Conservation (phyloP, 2,888 invertebrate species). For the Kryphioiulus occultus region DNA sequence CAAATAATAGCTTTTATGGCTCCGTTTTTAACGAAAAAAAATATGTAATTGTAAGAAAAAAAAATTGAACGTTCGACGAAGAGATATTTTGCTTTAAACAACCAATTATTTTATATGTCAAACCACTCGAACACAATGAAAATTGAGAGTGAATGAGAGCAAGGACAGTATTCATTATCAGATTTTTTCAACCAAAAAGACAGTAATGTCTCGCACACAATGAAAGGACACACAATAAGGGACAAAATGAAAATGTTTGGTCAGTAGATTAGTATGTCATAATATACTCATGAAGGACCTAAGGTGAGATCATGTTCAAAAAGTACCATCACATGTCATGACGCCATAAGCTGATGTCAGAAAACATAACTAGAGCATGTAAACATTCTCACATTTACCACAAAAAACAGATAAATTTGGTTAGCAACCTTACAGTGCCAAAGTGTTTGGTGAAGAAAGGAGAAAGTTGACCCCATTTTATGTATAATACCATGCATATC, state of each 20-base stretch:
- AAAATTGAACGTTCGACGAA: not conserved
- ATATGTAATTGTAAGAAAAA: not conserved
- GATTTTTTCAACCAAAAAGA: not conserved
- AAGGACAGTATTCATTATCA: not conserved
- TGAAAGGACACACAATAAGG: not conserved
- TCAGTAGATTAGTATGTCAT: not conserved
- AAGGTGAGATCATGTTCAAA: no score
- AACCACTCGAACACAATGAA: not conserved
- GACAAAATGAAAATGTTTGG: not conserved
- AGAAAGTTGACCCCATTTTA: slow-evolving; percentile 1
- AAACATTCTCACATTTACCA: no score
- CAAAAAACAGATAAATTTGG: not conserved
- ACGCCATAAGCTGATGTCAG: not conserved
- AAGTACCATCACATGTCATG: not conserved
- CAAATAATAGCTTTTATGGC: not conserved
- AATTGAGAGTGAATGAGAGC: slow-evolving; percentile 7
- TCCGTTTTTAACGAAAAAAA: not conserved
- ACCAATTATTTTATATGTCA: not conserved
- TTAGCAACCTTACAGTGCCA: not conserved
- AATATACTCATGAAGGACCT: no score
- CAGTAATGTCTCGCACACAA: not conserved
- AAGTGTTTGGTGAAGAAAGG: not conserved
- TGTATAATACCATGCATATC: slow-evolving; percentile 17
- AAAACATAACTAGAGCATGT: no score
- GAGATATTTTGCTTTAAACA: not conserved